A percentile compares a stretch with the other conserved stretches of the same genome.
phyloP scores from a whole-genome alignment of 2,888 invertebrate genomes.

The Dermolepida albohirtum region DNA sequence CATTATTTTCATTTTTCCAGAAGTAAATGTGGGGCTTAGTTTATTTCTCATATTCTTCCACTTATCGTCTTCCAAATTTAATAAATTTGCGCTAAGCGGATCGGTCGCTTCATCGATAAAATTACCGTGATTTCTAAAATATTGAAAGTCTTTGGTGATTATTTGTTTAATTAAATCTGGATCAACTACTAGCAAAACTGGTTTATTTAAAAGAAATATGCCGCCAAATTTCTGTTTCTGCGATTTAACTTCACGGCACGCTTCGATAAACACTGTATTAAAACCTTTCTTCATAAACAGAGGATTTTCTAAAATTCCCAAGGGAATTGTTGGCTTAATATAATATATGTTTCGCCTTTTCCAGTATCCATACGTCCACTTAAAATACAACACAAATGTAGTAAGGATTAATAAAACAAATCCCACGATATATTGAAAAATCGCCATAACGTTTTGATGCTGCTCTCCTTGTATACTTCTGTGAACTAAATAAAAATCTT shows the following conservation, averaged over 20 bases:
- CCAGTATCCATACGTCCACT: slow-evolving; percentile 41
- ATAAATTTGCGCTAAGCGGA: slow-evolving; percentile 23
- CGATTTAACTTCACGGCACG: slow-evolving; percentile 10
- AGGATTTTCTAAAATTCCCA: slow-evolving; percentile 36
- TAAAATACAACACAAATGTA: slow-evolving; percentile 29
- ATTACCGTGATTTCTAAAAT: slow-evolving; percentile 71
- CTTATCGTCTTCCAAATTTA: slow-evolving; percentile 23
- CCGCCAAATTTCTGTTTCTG: slow-evolving; percentile 2
- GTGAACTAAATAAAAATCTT: no score
- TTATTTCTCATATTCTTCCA: slow-evolving; percentile 24
- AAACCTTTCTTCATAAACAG: neutral
- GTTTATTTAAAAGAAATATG: slow-evolving; percentile 45
- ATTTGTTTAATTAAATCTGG: slow-evolving; percentile 58
- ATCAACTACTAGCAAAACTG: slow-evolving; percentile 35
- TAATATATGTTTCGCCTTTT: slow-evolving; percentile 24
- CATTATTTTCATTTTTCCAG: slow-evolving; percentile 29
- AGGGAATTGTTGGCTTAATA: slow-evolving; percentile 20
- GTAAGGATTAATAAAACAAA: no score
- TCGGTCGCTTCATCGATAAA: slow-evolving; percentile 13
- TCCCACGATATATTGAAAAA: no score
- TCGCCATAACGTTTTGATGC: no score
- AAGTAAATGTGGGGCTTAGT: slow-evolving; percentile 26
- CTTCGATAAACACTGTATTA: neutral
- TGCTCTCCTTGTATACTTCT: no score
- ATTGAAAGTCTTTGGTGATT: slow-evolving; percentile 69